Evolutionary conservation across 2,113 vertebrate genomes (phyloP).

Genomic region (Heptranchias perlo): DNA sequence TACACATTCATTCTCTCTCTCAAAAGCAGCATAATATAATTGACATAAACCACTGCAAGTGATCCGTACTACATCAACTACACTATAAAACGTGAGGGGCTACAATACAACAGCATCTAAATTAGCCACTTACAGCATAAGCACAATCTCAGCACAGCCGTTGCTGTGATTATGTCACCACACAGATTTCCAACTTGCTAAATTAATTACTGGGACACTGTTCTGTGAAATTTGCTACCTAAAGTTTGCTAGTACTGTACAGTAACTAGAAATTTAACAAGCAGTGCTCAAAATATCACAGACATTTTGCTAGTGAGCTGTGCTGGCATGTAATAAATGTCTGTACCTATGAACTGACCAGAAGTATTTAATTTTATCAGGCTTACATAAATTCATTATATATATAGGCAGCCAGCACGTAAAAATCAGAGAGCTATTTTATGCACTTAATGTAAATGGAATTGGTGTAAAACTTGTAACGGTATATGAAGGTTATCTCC

Average conservation of each 20-base stretch:
- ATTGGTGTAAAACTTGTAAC: background rate
- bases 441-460: background rate
- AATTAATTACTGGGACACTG: background rate
- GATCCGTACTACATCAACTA: background rate
- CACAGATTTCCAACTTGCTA: background rate
- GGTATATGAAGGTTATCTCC: background rate
- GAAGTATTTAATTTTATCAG: background rate
- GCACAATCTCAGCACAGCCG: background rate
- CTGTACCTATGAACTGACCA: background rate
- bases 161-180: background rate
- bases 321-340: background rate
- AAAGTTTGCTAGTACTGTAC: too few species aligned
- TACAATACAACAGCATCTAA: background rate
- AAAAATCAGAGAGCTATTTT: background rate
- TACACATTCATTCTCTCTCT: conserved; percentile 6
- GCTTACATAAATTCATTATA: background rate
- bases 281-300: background rate
- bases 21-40: background rate
- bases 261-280: background rate
- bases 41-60: background rate
- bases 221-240: background rate
- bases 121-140: background rate
- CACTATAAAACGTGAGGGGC: background rate
- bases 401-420: background rate
- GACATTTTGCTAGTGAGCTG: background rate